Conservation (phyloP, 2,113 vertebrate genomes). For the Pundamilia nyererei region DNA sequence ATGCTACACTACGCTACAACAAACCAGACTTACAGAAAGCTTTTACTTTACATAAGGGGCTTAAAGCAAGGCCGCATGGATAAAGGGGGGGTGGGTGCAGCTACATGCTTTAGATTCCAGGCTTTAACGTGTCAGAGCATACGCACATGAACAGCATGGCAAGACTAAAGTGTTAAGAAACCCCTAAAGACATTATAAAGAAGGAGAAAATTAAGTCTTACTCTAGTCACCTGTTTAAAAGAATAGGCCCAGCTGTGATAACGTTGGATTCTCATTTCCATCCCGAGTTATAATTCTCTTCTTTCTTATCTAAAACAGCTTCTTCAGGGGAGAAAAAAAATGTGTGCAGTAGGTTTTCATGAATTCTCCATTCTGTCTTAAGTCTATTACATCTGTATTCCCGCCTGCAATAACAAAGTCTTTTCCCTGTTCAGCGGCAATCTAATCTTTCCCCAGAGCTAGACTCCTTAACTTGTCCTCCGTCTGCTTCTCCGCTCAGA, state of each 20-base stretch:
- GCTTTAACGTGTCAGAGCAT: neutral
- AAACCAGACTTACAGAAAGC: neutral
- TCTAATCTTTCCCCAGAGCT: neutral
- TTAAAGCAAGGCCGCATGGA: constrained; percentile 8
- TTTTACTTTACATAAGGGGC: constrained; percentile 20
- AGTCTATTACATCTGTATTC: constrained; percentile 7
- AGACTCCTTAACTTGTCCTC: neutral
- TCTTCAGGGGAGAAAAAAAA: neutral
- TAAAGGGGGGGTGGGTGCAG: neutral
- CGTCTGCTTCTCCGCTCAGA: constrained; percentile 37
- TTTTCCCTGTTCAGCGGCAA: neutral
- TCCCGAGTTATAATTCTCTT: neutral
- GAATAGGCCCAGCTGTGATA: neutral
- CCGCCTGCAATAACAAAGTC: neutral
- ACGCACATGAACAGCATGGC: neutral
- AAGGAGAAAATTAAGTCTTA: neutral
- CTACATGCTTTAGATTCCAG: constrained; percentile 34
- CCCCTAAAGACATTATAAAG: neutral
- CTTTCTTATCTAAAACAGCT: neutral
- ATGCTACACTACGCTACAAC: neutral
- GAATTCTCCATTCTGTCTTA: neutral
- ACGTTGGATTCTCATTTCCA: neutral
- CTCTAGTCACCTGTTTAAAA: neutral
- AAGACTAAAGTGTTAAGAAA: neutral
- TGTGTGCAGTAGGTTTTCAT: neutral